These are phyloP conservation scores for Hormaphis cornu DNA, from an alignment of 1,140 invertebrate genomes.

Conservation along the genomic window DNA sequence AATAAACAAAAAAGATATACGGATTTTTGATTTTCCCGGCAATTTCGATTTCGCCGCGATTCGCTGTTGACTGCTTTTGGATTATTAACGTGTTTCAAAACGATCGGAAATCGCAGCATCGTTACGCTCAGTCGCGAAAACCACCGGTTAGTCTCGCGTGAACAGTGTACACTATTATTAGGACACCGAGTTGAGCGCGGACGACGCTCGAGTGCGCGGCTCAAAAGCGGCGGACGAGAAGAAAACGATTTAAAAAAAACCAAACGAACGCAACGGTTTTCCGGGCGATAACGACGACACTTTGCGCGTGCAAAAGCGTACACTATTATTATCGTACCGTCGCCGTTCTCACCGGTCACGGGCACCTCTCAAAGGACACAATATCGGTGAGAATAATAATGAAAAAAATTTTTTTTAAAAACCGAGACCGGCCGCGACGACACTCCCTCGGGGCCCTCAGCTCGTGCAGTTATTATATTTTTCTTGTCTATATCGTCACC, in stretches of 20 bases:
- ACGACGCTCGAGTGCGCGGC: not conserved
- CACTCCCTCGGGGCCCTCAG: slow-evolving; percentile 1
- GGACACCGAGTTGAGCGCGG: too few species aligned
- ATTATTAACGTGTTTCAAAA: too few species aligned
- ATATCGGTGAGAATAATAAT: not conserved
- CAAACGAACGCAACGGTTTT: slow-evolving; percentile 3
- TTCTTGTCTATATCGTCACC: not conserved
- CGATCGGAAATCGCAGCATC: too few species aligned
- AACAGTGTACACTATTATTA: too few species aligned
- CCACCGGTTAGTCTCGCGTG: too few species aligned
- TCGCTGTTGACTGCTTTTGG: too few species aligned
- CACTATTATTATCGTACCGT: not conserved
- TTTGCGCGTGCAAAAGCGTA: not conserved
- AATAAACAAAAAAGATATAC: too few species aligned
- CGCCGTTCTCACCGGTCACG: slow-evolving; percentile 19
- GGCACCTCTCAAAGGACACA: slow-evolving; percentile 15
- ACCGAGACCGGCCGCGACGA: slow-evolving; percentile 4
- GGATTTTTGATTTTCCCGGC: too few species aligned
- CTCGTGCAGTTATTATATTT: too few species aligned
- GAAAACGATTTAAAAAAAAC: not conserved
- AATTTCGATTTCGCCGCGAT: too few species aligned
- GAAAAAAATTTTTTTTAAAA: not conserved
- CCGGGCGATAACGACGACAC: slow-evolving; percentile 4
- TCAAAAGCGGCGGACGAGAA: not conserved
- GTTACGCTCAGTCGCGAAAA: too few species aligned